Percentiles rank a stretch among this genome's conserved stretches.
Conservation (phyloP, 2,888 invertebrate species). For the Aradus depressus region DNA sequence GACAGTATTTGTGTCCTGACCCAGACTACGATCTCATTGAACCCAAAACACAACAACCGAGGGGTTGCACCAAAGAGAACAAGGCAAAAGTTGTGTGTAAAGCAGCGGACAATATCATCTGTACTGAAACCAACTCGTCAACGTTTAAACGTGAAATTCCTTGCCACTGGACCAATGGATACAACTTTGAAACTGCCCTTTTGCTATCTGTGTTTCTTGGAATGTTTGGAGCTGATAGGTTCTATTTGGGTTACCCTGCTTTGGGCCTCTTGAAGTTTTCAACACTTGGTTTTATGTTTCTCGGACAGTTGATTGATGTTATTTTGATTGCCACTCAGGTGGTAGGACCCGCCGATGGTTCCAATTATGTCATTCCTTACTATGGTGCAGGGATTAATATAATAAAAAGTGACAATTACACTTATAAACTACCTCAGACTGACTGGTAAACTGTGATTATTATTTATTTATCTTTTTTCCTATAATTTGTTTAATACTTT, state of each 20-base stretch:
- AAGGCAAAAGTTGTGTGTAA: slow-evolving; percentile 71
- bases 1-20: slow-evolving; percentile 74
- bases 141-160: slow-evolving; percentile 72
- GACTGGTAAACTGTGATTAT: too few species aligned
- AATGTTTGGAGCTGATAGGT: slow-evolving; percentile 94
- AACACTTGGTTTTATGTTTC: slow-evolving; percentile 90
- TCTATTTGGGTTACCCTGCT: slow-evolving; percentile 97
- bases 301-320: slow-evolving; percentile 89
- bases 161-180: slow-evolving; percentile 95
- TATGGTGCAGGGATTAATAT: slow-evolving; percentile 80
- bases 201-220: slow-evolving; percentile 92
- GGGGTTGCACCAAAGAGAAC: slow-evolving; percentile 66
- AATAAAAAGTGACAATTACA: slow-evolving; percentile 70
- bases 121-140: slow-evolving; percentile 64
- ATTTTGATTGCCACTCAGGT: slow-evolving; percentile 91
- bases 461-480: too few species aligned
- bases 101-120: slow-evolving; percentile 71
- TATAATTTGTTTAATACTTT: too few species aligned
- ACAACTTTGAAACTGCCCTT: slow-evolving; percentile 82
- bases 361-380: slow-evolving; percentile 84
- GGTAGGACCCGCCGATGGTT: slow-evolving; percentile 89
- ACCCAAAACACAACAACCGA: slow-evolving; percentile 75
- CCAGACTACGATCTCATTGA: slow-evolving; percentile 65
- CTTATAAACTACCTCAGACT: slow-evolving; percentile 39
- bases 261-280: slow-evolving; percentile 89